Percentiles rank a stretch among this genome's conserved stretches.
Evolutionary conservation across 2,113 vertebrate genomes (phyloP).

Genomic region (Sterrhoptilus dennistouni): DNA sequence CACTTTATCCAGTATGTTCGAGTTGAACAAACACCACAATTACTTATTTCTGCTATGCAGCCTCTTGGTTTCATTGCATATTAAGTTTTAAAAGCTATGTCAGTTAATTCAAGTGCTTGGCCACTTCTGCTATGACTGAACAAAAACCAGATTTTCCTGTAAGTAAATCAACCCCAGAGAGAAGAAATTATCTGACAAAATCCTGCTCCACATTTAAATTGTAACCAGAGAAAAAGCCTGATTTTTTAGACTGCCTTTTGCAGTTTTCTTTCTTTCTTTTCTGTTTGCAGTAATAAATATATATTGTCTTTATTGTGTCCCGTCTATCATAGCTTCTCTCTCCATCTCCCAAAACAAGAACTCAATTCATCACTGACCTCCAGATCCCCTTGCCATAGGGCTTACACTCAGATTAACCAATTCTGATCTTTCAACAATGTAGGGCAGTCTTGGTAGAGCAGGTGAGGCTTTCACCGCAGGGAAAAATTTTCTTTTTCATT

Average conservation of each 20-base stretch:
- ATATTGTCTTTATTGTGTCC: not conserved
- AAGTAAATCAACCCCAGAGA: not conserved
- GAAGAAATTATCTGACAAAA: not conserved
- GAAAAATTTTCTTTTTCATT: not conserved
- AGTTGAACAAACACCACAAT: not conserved
- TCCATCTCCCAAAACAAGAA: not conserved
- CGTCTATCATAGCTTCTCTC: not conserved
- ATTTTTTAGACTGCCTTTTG: not conserved
- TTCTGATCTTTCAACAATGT: not conserved
- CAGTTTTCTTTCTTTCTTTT: not conserved
- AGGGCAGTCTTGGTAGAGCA: not conserved
- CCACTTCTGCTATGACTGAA: not conserved
- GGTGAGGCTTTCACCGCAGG: not conserved
- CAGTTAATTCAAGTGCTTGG: not conserved
- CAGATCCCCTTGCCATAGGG: not conserved
- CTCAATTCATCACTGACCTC: not conserved
- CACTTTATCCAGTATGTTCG: rapidly evolving
- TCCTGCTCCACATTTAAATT: not conserved
- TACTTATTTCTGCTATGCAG: not conserved
- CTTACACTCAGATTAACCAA: not conserved
- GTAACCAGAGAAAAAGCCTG: not conserved
- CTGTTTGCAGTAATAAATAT: not conserved
- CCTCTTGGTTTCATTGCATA: not conserved
- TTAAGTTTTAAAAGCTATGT: not conserved
- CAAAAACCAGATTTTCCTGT: not conserved